A percentile compares a stretch with the other conserved stretches of the same genome.
Evolutionary conservation across 2,797 vertebrate genomes (phyloP).

Genomic region (Protosalanx chinensis): DNA sequence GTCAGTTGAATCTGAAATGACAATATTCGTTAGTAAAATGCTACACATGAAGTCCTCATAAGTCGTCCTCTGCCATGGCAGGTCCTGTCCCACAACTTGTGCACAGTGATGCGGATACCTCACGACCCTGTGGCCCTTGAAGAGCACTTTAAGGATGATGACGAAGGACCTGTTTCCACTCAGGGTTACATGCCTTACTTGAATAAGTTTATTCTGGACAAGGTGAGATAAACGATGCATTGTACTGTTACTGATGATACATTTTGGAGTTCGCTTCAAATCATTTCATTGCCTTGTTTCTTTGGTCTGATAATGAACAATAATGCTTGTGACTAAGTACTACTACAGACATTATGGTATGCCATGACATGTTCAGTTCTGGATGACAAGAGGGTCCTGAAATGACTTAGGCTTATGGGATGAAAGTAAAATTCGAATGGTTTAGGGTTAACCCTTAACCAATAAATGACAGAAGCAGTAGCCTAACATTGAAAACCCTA

Average conservation of each 20-base stretch:
- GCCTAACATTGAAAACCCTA: neutral
- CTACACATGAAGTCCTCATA: neutral
- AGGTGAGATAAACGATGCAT: constrained; percentile 70
- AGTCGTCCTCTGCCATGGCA: constrained; percentile 46
- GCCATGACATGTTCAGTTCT: too few relatives aligned
- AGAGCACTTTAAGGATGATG: constrained; percentile 95
- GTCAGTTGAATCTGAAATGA: too few relatives aligned
- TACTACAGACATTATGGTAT: neutral
- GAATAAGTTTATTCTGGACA: constrained; percentile 96
- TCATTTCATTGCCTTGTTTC: neutral
- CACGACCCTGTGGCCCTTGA: constrained; percentile 95
- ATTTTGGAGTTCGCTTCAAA: neutral
- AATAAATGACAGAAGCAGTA: too few relatives aligned
- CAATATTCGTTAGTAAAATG: neutral
- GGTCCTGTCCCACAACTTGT: constrained; percentile 97
- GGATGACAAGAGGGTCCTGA: too few relatives aligned
- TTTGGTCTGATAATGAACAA: neutral
- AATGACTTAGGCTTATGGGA: too few relatives aligned
- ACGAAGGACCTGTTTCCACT: constrained; percentile 95
- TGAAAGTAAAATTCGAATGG: too few relatives aligned
- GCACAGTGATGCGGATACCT: constrained; percentile 91
- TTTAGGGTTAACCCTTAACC: too few relatives aligned
- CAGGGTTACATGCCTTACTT: constrained; percentile 99
- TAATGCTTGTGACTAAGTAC: neutral
- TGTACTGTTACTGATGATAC: neutral